Evolutionary conservation across 2,888 invertebrate species (phyloP).

Genomic region (Cataglyphis altisquamis): DNA sequence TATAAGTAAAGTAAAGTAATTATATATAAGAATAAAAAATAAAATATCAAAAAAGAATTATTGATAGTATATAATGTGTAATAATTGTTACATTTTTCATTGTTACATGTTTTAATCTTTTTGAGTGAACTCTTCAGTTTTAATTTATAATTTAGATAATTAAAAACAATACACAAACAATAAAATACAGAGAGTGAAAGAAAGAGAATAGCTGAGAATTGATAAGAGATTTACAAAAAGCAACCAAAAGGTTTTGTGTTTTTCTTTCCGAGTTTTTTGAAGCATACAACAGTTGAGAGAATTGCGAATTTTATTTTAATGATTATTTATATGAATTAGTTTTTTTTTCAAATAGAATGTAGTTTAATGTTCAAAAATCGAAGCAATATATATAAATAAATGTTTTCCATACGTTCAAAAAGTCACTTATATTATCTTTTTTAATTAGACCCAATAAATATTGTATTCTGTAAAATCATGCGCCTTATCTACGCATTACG

Average conservation of each 20-base stretch:
- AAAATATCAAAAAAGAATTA: neutral
- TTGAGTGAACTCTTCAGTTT: neutral
- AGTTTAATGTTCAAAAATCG: neutral
- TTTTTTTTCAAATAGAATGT: neutral
- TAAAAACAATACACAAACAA: conserved; percentile 25
- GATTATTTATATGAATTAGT: neutral
- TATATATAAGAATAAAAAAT: neutral
- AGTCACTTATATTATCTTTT: conserved; percentile 11
- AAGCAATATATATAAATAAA: neutral
- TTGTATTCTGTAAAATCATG: conserved; percentile 12
- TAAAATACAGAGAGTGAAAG: neutral
- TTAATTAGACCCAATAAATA: neutral
- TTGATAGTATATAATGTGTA: neutral
- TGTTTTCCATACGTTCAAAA: neutral
- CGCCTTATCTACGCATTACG: conserved; percentile 1
- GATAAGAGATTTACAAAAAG: conserved; percentile 29
- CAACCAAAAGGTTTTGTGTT: neutral
- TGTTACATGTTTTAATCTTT: neutral
- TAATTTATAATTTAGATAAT: conserved; percentile 21
- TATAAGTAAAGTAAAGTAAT: neutral
- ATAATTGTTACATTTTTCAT: neutral
- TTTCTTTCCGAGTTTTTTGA: neutral
- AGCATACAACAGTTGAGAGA: neutral
- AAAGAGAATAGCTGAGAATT: conserved; percentile 17
- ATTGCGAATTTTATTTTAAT: neutral